Conservation (phyloP, 37 sponge, comb jelly and placozoan genomes). For the Theonella swinhoei region DNA sequence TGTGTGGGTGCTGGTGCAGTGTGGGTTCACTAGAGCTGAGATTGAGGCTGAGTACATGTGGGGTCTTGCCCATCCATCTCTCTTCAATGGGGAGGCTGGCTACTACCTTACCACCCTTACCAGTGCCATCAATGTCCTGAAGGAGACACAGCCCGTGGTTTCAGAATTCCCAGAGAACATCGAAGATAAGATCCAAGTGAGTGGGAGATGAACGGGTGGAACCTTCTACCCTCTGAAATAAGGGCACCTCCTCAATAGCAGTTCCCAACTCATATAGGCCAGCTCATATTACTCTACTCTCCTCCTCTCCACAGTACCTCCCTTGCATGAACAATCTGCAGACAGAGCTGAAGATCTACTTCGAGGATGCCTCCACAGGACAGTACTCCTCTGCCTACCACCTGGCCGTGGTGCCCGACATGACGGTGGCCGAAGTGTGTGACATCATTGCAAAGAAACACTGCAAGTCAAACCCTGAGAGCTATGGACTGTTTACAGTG, state of each 20-base stretch:
- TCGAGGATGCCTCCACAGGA: conserved; percentile 60
- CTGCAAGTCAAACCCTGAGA: conserved; percentile 43
- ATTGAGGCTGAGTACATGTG: conserved; percentile 94
- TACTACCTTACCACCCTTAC: conserved; percentile 96
- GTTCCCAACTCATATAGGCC: too few species aligned
- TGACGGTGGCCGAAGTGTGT: conserved; percentile 72
- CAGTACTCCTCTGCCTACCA: conserved; percentile 52
- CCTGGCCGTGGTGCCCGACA: conserved; percentile 55
- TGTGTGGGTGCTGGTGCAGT: conserved; percentile 88
- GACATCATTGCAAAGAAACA: conserved; percentile 50
- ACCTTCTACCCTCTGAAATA: too few species aligned
- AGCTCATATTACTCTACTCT: not conserved
- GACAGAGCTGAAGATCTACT: conserved; percentile 61
- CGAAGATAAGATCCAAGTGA: not conserved
- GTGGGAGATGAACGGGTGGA: too few species aligned
- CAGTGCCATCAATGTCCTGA: conserved; percentile 80
- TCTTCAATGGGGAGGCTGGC: conserved; percentile 91
- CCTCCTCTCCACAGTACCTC: conserved; percentile 3
- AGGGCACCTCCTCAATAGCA: too few species aligned
- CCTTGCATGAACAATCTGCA: conserved; percentile 48
- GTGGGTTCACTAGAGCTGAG: conserved; percentile 71
- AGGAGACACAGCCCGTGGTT: conserved; percentile 32
- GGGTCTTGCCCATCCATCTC: conserved; percentile 86
- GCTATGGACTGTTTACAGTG: conserved; percentile 67
- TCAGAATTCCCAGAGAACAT: not conserved